Percentiles rank a stretch among this genome's conserved stretches.
These are phyloP conservation scores for Peromyscus maniculatus DNA, from an alignment of 2,113 vertebrate species.

Conservation along the genomic window DNA sequence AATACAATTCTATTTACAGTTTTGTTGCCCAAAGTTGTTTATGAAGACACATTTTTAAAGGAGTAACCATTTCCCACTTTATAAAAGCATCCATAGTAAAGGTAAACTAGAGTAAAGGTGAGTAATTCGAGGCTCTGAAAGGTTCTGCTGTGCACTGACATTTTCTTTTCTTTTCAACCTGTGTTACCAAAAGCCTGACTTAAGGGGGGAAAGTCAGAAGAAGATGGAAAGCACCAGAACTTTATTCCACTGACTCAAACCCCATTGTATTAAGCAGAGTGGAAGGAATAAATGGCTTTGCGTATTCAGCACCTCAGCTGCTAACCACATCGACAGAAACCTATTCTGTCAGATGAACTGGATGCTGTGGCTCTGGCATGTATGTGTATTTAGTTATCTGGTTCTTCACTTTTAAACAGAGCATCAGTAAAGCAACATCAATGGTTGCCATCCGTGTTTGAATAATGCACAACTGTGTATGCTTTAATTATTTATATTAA, in stretches of 20 bases:
- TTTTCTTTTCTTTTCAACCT: slow-evolving; percentile 22
- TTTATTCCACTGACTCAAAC: slow-evolving; percentile 15
- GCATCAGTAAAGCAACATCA: neutral
- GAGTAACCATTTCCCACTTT: neutral
- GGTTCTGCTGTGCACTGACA: slow-evolving; percentile 26
- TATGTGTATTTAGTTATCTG: slow-evolving; percentile 42
- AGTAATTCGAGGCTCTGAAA: slow-evolving; percentile 19
- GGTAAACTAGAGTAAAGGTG: neutral
- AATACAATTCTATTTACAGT: neutral
- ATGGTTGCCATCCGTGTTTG: neutral
- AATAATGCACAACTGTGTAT: neutral
- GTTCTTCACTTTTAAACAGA: slow-evolving; percentile 30
- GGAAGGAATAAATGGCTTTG: slow-evolving; percentile 40
- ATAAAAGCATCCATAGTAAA: slow-evolving; percentile 17
- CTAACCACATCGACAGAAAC: slow-evolving; percentile 23
- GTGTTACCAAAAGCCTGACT: slow-evolving; percentile 34
- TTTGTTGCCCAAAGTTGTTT: slow-evolving; percentile 28
- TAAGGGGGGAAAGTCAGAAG: neutral
- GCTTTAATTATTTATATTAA: slow-evolving; percentile 54
- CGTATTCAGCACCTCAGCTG: slow-evolving; percentile 18
- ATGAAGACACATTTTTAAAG: slow-evolving; percentile 46
- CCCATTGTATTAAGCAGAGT: neutral
- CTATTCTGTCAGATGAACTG: slow-evolving; percentile 30
- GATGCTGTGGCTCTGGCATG: neutral
- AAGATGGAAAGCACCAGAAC: slow-evolving; percentile 7